Evolutionary conservation across 1,140 invertebrate genomes (phyloP), one percentile per base, ranked within the genome.

Genomic region (Epicauta chinensis): DNA sequence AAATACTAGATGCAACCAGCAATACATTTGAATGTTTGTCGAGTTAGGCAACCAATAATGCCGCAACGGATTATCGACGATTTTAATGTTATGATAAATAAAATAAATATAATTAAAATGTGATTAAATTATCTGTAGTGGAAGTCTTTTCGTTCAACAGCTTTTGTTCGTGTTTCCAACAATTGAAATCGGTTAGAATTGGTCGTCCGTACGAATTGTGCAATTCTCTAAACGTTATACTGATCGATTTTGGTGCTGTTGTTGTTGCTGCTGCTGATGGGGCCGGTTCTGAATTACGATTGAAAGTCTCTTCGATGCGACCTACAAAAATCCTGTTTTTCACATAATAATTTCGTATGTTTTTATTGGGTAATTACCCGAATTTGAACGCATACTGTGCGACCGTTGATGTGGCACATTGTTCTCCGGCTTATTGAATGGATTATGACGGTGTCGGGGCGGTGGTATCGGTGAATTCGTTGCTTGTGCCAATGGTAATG

Each of bases 121-220:
- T 59, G 6, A 64, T 64, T n/a, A 64, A 44, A 53, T 64, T 64
- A 7, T 49, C 57, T 3, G 45, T 43, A 13, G 51, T 40, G 9
- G 50, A 56, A 13, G 51, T 42, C 17, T 53, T 61, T 32, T 60
- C 51, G 4, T 29, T 16, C 34, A 54, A 41, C 11, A 62, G 43
- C 37, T 56, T 60, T 42, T 67, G 56, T 44, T 69, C 64, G 23
- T 81, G 75, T 56, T 77, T 77, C 83, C 83, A 86, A 59, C 80
- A 77, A 55, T 81, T 84, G 10, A 81, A 73, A 68, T 87, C 82
- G 0, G 75, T 73, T 10, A 87, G 65, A 45, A 87, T 81, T 62
- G 78, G 78, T 47, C 83, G 73, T 2, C 85, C 83, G 61, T 82
- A 84, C 0, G 75, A 71, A 32, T 78, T 82, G 64, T 87, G 85